Percentiles rank a stretch among this genome's conserved stretches.
Conservation (phyloP, 2,113 vertebrate genomes). For the Salminus brasiliensis region DNA sequence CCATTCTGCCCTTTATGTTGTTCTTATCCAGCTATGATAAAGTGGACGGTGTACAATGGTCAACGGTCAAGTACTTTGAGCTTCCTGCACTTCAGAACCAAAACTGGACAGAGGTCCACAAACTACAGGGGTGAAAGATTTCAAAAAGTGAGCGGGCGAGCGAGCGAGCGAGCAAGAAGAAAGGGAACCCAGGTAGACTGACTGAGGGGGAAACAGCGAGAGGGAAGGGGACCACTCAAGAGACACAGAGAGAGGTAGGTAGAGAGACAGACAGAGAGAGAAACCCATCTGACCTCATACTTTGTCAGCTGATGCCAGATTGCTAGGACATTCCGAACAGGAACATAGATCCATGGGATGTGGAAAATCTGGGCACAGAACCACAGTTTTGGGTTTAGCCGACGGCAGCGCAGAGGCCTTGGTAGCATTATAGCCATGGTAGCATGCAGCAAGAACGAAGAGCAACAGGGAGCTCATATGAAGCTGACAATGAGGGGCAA, state of each 20-base stretch:
- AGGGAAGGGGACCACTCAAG: too few relatives aligned
- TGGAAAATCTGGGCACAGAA: slow-evolving; percentile 3
- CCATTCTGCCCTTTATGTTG: too few relatives aligned
- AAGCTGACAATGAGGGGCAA: neutral
- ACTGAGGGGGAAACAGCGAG: too few relatives aligned
- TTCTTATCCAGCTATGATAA: too few relatives aligned
- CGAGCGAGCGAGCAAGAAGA: too few relatives aligned
- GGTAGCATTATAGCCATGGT: neutral
- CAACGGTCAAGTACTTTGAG: too few relatives aligned
- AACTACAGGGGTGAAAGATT: too few relatives aligned
- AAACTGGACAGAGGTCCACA: too few relatives aligned
- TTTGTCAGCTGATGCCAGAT: slow-evolving; percentile 4
- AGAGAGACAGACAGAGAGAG: neutral
- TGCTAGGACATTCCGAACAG: neutral
- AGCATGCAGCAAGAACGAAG: neutral
- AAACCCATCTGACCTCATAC: neutral
- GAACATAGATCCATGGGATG: neutral
- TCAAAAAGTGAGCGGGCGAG: too few relatives aligned
- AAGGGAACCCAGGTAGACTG: too few relatives aligned
- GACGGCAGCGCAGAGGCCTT: neutral
- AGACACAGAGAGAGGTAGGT: neutral
- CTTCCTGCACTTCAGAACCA: too few relatives aligned
- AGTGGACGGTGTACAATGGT: too few relatives aligned
- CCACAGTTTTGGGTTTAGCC: neutral
- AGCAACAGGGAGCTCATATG: neutral